Evolutionary conservation across 2,797 vertebrate species (phyloP).

Genomic region (Notamacropus eugenii): DNA sequence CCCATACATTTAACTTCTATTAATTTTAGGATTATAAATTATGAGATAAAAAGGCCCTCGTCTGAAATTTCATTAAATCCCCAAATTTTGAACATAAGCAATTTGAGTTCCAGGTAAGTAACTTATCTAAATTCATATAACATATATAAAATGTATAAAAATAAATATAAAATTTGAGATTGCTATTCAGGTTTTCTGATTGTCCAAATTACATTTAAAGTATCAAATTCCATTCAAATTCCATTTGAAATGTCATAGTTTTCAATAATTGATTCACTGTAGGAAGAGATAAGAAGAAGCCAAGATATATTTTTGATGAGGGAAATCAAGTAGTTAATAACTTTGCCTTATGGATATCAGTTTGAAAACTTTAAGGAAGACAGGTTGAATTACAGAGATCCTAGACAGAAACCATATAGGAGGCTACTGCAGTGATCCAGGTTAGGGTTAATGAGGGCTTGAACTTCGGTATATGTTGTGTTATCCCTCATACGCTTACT

Average conservation of each 20-base stretch:
- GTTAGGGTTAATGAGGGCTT: not conserved
- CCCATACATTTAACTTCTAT: not conserved
- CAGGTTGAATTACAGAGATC: not conserved
- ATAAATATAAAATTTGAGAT: not conserved
- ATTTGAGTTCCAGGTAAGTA: not conserved
- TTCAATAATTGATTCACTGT: not conserved
- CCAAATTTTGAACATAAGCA: not conserved
- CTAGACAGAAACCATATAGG: not conserved
- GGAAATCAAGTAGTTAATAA: not conserved
- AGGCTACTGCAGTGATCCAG: not conserved
- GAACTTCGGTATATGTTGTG: not conserved
- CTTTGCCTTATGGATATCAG: not conserved
- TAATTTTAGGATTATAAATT: not conserved
- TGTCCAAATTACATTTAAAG: not conserved
- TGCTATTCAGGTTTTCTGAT: not conserved
- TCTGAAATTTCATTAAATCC: not conserved
- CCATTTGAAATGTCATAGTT: not conserved
- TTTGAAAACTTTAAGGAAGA: not conserved
- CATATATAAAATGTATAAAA: not conserved
- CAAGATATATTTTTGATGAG: not conserved
- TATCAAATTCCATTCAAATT: not conserved
- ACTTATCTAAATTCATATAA: not conserved
- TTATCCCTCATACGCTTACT: not conserved
- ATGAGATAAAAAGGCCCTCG: not conserved
- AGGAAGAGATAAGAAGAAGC: not conserved